phyloP scores from a whole-genome alignment of 2,797 vertebrate genomes.

The Sebastolobus alascanus region DNA sequence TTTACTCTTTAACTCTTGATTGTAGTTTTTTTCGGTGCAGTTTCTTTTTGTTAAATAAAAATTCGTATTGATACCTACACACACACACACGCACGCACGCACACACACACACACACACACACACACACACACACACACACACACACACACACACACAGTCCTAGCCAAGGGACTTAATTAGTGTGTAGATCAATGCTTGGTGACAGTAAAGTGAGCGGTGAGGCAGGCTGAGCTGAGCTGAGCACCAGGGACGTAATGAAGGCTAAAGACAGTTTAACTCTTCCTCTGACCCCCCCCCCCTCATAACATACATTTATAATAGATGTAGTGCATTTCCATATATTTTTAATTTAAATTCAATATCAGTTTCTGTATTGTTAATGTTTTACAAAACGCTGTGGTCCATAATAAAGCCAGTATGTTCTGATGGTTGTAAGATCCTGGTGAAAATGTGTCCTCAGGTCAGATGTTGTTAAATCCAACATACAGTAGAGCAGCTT shows the following conservation, averaged over 20 bases:
- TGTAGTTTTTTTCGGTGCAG: not conserved
- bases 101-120: no score
- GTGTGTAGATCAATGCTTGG: constrained; percentile 56
- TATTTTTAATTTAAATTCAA: not conserved
- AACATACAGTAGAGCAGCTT: not conserved
- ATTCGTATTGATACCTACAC: not conserved
- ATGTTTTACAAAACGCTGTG: not conserved
- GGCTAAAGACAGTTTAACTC: constrained; percentile 54
- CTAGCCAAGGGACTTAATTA: constrained; percentile 57
- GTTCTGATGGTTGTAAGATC: not conserved
- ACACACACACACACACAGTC: not conserved
- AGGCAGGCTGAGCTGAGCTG: constrained; percentile 31
- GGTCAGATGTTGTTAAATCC: not conserved
- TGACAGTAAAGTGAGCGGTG: constrained; percentile 60
- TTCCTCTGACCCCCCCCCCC: constrained; percentile 4
- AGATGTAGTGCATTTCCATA: constrained; percentile 14
- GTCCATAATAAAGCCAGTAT: not conserved
- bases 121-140: not conserved
- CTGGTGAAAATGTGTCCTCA: not conserved
- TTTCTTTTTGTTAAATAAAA: constrained; percentile 1
- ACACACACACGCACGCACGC: not conserved
- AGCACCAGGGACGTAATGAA: constrained; percentile 17
- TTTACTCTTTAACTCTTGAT: not conserved
- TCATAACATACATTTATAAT: not conserved
- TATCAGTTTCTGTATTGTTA: no score